These are phyloP conservation scores for Hyles euphorbiae DNA, from an alignment of 1,140 invertebrate genomes.

Conservation along the genomic window DNA sequence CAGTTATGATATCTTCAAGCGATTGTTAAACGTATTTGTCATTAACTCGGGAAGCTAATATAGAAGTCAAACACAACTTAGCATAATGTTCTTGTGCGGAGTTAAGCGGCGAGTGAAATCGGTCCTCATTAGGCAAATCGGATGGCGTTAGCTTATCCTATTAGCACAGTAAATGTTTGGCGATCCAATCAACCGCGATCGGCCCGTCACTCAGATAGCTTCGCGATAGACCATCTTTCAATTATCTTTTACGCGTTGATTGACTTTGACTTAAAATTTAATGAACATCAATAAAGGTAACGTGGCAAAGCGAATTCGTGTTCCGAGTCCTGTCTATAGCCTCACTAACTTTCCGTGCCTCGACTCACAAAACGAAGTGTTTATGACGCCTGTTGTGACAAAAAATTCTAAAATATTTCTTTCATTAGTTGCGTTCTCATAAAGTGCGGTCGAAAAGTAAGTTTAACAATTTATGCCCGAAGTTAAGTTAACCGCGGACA, in stretches of 20 bases:
- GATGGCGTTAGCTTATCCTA: constrained; percentile 57
- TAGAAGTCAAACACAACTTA: constrained; percentile 66
- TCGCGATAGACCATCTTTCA: constrained; percentile 21
- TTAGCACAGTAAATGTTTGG: constrained; percentile 69
- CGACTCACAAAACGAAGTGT: background rate
- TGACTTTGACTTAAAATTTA: constrained; percentile 19
- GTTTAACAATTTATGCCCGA: constrained; percentile 14
- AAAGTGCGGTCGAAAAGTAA: constrained; percentile 5
- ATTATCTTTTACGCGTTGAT: constrained; percentile 21
- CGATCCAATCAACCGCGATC: constrained; percentile 47
- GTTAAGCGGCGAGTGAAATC: constrained; percentile 46
- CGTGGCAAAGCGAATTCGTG: background rate
- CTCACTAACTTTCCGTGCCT: too few species aligned
- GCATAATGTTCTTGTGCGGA: constrained; percentile 62
- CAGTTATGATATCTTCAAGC: constrained; percentile 37
- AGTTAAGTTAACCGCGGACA: constrained; percentile 16
- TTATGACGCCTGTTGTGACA: constrained; percentile 1
- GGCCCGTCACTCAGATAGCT: constrained; percentile 34
- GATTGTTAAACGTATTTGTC: constrained; percentile 49
- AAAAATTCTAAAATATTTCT: constrained; percentile 3
- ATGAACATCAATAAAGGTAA: constrained; percentile 5
- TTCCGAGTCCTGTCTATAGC: too few species aligned
- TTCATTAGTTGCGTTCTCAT: background rate
- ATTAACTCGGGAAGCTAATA: constrained; percentile 58
- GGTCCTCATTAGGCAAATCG: constrained; percentile 70